Evolutionary conservation across 2,113 vertebrate species (phyloP).

Genomic region (Todiramphus saurophagus): DNA sequence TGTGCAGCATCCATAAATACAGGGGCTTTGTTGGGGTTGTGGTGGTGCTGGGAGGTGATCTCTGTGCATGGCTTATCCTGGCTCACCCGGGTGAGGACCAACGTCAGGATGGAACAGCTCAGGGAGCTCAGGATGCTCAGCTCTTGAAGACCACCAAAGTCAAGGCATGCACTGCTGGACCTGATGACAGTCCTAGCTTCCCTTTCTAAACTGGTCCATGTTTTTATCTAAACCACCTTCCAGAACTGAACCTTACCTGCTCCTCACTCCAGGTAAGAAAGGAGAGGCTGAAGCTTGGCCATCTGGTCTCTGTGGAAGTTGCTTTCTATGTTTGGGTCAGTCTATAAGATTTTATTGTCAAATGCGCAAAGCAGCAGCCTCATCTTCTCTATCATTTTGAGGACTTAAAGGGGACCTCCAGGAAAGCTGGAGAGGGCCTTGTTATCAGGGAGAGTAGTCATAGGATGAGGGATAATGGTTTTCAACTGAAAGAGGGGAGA

Average conservation of each 20-base stretch:
- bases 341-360: background rate
- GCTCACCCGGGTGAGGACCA: background rate
- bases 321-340: fast-evolving
- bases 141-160: background rate
- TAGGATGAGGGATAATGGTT: background rate
- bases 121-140: fast-evolving
- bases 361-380: background rate
- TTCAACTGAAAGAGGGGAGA: background rate
- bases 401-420: background rate
- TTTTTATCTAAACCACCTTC: fast-evolving
- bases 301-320: background rate
- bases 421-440: no score
- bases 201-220: fast-evolving
- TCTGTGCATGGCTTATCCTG: background rate
- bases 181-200: fast-evolving
- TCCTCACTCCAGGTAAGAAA: background rate
- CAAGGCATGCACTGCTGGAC: fast-evolving
- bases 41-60: background rate
- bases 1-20: background rate
- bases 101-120: background rate
- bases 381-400: fast-evolving
- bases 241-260: background rate
- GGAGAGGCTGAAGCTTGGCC: background rate
- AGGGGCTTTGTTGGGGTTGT: no score
- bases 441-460: no score